Conservation (phyloP, 2,888 invertebrate genomes). For the Drosophila anceps region DNA sequence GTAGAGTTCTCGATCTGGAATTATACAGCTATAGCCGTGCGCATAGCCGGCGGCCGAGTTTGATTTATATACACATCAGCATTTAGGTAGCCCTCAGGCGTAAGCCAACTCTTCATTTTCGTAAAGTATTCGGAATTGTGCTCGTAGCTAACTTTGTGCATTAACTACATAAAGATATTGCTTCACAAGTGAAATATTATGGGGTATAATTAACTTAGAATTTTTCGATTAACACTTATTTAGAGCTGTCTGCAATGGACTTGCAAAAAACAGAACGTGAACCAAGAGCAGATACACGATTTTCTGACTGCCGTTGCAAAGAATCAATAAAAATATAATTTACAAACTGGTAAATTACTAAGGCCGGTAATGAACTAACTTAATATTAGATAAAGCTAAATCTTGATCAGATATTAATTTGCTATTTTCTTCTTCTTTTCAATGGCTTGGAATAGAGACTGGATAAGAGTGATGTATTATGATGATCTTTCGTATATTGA, state of each 20-base stretch:
- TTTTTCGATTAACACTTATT: slow-evolving; percentile 19
- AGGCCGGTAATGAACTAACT: slow-evolving; percentile 40
- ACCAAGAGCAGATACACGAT: slow-evolving; percentile 14
- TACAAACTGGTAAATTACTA: background rate
- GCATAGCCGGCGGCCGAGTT: slow-evolving; percentile 20
- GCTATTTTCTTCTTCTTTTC: background rate
- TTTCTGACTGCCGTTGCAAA: slow-evolving; percentile 1
- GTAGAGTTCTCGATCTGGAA: slow-evolving; percentile 28
- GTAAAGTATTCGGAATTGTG: slow-evolving; percentile 30
- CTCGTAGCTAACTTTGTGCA: slow-evolving; percentile 47
- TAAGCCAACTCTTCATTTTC: slow-evolving; percentile 40
- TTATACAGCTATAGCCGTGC: slow-evolving; percentile 46
- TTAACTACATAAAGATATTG: slow-evolving; percentile 12
- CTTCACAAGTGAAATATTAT: background rate
- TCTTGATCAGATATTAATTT: slow-evolving; percentile 10
- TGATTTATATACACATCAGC: slow-evolving; percentile 38
- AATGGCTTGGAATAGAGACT: background rate
- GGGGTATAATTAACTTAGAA: background rate
- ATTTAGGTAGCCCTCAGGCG: slow-evolving; percentile 24
- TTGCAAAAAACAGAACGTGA: slow-evolving; percentile 12
- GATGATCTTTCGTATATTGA: background rate
- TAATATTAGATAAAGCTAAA: background rate
- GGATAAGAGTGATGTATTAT: background rate
- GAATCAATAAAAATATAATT: background rate
- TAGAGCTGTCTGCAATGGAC: slow-evolving; percentile 6